phyloP scores from a whole-genome alignment of 2,113 vertebrate genomes.

The Phalacrocorax pelagicus region DNA sequence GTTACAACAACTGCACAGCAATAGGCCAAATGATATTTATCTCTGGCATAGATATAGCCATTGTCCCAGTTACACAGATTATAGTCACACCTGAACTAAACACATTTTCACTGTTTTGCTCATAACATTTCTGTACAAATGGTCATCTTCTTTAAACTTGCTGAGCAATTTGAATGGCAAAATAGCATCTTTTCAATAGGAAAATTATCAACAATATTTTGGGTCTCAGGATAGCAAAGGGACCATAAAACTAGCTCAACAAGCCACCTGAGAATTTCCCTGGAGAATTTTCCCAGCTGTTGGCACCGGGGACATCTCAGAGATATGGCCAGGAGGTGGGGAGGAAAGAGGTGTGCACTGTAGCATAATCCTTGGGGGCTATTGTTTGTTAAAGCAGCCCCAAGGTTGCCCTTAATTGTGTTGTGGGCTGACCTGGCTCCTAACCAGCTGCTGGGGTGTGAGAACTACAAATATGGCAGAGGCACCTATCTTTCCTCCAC shows the following conservation, averaged over 20 bases:
- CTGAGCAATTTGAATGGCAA: conserved; percentile 72
- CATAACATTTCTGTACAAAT: background rate
- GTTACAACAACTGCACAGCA: background rate
- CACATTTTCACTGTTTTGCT: background rate
- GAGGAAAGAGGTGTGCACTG: conserved; percentile 14
- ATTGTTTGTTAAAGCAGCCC: conserved; percentile 36
- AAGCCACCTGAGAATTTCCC: conserved; percentile 54
- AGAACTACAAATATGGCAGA: conserved; percentile 24
- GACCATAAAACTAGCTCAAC: background rate
- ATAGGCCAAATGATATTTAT: background rate
- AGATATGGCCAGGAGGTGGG: conserved; percentile 4
- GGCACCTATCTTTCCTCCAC: background rate
- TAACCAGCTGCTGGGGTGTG: conserved; percentile 54
- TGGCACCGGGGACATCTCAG: conserved; percentile 13
- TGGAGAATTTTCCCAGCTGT: conserved; percentile 59
- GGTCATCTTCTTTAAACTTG: background rate
- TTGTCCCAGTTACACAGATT: background rate
- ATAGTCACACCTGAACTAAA: background rate
- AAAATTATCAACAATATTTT: conserved; percentile 34
- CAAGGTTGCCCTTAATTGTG: conserved; percentile 34
- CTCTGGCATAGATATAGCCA: background rate
- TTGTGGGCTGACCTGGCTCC: conserved; percentile 47
- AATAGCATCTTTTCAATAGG: conserved; percentile 70
- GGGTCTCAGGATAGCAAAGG: background rate
- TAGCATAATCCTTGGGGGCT: conserved; percentile 29